Evolutionary conservation across 2,888 invertebrate genomes (phyloP).

Genomic region (Phania funesta): DNA sequence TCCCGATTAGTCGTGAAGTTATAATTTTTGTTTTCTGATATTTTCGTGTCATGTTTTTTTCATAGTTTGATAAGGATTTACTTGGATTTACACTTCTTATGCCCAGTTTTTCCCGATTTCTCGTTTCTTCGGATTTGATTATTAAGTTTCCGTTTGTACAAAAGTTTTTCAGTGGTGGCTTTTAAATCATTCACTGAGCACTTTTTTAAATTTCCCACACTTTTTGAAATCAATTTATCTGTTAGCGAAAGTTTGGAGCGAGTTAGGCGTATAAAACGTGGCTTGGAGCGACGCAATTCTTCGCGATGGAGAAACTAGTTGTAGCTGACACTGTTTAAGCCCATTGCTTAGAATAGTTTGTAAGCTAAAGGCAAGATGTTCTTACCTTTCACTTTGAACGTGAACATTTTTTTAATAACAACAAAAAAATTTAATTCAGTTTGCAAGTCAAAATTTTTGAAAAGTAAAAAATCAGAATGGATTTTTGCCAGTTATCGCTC

Average conservation of each 20-base stretch:
- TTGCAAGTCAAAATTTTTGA: no score
- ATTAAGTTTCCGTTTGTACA: constrained; percentile 72
- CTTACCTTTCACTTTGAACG: no score
- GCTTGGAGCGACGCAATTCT: constrained; percentile 71
- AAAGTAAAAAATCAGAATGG: no score
- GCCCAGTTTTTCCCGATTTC: constrained; percentile 5
- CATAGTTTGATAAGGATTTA: no score
- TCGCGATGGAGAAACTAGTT: constrained; percentile 73
- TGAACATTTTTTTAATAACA: no score
- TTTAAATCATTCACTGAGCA: constrained; percentile 72
- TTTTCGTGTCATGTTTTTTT: no score
- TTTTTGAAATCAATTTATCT: constrained; percentile 71
- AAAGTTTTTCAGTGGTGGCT: constrained; percentile 72
- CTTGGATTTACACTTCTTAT: background rate
- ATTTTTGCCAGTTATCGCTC: no score
- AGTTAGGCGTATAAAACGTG: constrained; percentile 69
- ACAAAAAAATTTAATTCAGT: no score
- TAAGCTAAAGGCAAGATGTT: no score
- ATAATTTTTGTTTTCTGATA: no score
- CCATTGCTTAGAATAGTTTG: background rate
- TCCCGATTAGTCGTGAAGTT: no score
- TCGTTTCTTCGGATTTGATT: constrained; percentile 15
- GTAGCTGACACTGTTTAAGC: constrained; percentile 69
- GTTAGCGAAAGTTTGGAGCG: constrained; percentile 73
- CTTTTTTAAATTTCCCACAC: constrained; percentile 70